A percentile compares a stretch with the other conserved stretches of the same genome.
Evolutionary conservation across 2,888 invertebrate genomes (phyloP).

Genomic region (Bellardia bayeri): DNA sequence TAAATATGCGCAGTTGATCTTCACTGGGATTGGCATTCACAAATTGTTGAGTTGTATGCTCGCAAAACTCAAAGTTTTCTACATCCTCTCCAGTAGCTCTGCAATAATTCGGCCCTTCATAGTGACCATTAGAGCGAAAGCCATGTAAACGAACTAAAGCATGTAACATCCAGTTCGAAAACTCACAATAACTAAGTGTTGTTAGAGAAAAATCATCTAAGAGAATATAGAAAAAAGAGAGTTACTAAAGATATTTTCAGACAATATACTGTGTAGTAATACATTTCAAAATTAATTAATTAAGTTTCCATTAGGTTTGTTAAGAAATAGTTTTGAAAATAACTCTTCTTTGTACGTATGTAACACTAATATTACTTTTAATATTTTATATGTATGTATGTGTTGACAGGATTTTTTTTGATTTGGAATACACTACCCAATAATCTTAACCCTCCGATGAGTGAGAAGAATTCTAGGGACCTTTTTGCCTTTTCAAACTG

Average conservation of each 20-base stretch:
- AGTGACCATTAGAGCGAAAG: slow-evolving; percentile 80
- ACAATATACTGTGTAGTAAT: no score
- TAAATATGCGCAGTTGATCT: slow-evolving; percentile 84
- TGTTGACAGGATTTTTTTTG: no score
- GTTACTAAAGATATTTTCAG: not conserved
- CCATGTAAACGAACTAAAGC: slow-evolving; percentile 84
- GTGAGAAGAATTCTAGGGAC: no score
- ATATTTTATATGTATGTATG: no score
- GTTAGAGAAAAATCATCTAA: slow-evolving; percentile 75
- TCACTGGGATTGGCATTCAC: slow-evolving; percentile 84
- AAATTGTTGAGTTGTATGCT: slow-evolving; percentile 84
- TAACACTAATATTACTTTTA: no score
- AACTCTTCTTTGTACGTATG: no score
- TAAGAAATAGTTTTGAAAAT: no score
- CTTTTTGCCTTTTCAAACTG: no score
- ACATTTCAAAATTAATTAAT: no score
- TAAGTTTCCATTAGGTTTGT: no score
- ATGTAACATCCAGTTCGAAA: slow-evolving; percentile 85
- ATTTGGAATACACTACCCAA: no score
- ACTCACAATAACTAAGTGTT: slow-evolving; percentile 78
- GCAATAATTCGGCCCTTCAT: slow-evolving; percentile 65
- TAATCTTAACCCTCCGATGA: no score
- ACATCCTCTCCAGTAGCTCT: slow-evolving; percentile 70
- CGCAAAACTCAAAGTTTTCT: slow-evolving; percentile 84
- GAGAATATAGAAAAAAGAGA: slow-evolving; percentile 1